phyloP scores from a whole-genome alignment of 1,140 invertebrate genomes.

The Belonocnema kinseyi region DNA sequence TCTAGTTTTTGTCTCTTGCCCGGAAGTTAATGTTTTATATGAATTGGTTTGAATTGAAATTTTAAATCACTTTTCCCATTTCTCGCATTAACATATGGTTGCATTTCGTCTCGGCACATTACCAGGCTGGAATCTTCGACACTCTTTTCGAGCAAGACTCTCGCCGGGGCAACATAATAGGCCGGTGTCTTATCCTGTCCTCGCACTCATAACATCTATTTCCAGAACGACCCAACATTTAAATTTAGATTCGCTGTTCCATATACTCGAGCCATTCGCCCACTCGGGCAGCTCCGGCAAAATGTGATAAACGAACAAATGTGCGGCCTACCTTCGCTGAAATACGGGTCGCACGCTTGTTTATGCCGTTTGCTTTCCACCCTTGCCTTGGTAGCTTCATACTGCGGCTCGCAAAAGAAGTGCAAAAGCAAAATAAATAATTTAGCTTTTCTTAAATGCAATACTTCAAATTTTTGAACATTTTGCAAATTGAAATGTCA shows the following conservation, averaged over 20 bases:
- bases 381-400: neutral
- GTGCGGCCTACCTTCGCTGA: conserved; percentile 41
- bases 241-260: conserved; percentile 74
- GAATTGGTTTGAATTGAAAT: no score
- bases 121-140: conserved; percentile 34
- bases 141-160: conserved; percentile 46
- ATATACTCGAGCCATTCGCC: conserved; percentile 72
- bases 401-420: neutral
- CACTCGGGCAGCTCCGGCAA: conserved; percentile 62
- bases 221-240: conserved; percentile 73
- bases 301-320: conserved; percentile 64
- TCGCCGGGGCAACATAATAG: conserved; percentile 65
- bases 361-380: conserved; percentile 19
- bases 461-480: no score
- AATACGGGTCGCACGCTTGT: conserved; percentile 43
- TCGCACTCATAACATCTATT: conserved; percentile 77
- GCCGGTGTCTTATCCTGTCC: conserved; percentile 74
- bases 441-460: neutral
- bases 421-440: neutral
- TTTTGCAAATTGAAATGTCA: no score
- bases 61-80: neutral
- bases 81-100: conserved; percentile 3
- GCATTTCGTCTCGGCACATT: conserved; percentile 24
- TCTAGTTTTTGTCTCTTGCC: no score
- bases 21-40: neutral